These are phyloP conservation scores for Sarcophilus harrisii DNA, from an alignment of 2,797 vertebrate genomes.

Conservation along the genomic window DNA sequence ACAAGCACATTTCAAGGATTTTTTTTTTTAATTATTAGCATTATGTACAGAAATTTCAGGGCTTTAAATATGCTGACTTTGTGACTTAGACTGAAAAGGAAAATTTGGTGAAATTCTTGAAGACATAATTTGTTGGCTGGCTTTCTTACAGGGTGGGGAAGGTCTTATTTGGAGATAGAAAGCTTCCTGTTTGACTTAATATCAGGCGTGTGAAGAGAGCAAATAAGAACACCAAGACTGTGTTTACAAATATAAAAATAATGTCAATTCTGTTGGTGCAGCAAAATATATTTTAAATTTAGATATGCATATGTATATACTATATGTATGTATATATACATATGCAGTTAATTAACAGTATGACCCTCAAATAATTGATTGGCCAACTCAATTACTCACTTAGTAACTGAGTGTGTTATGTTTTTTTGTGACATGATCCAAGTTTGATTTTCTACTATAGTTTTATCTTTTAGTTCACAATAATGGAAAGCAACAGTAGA, in stretches of 20 bases:
- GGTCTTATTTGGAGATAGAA: background rate
- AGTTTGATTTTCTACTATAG: background rate
- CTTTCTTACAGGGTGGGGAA: background rate
- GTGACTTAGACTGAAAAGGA: constrained; percentile 25
- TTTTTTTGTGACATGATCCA: background rate
- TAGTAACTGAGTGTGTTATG: background rate
- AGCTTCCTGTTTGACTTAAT: background rate
- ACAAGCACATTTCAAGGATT: constrained; percentile 47
- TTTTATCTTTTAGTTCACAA: constrained; percentile 2
- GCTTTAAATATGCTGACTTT: constrained; percentile 37
- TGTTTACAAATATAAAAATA: background rate
- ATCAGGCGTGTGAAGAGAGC: background rate
- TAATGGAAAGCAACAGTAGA: background rate
- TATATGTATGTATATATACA: background rate
- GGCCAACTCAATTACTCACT: constrained; percentile 18
- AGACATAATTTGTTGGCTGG: background rate
- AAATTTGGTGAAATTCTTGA: constrained; percentile 5
- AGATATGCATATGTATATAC: background rate
- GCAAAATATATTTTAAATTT: background rate
- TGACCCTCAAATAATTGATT: background rate
- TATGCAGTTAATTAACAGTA: background rate
- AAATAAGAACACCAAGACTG: background rate
- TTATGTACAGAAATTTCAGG: constrained; percentile 17
- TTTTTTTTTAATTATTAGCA: background rate
- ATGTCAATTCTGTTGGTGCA: background rate